Evolutionary conservation across 2,888 invertebrate species (phyloP).

Genomic region (Neria commutata): DNA sequence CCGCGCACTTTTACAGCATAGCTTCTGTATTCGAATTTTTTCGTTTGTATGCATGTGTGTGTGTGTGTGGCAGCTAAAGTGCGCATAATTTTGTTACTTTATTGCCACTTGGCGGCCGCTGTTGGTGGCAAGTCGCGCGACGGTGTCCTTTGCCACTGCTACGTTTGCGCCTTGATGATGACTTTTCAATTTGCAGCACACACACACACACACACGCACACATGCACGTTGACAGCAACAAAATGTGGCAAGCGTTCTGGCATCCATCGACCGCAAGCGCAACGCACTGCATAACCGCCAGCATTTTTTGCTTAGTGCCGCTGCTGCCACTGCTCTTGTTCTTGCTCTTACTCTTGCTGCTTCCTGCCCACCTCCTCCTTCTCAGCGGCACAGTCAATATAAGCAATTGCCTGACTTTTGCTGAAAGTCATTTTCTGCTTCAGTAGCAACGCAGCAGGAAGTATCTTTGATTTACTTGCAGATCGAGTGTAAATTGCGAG

Average conservation of each 20-base stretch:
- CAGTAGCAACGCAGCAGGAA: conserved; percentile 42
- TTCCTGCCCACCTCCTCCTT: too few relatives aligned
- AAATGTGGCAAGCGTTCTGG: conserved; percentile 5
- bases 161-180: conserved; percentile 33
- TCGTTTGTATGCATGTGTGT: not conserved
- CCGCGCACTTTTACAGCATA: too few relatives aligned
- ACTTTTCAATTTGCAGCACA: conserved; percentile 49
- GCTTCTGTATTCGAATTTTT: not conserved
- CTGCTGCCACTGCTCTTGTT: conserved; percentile 20
- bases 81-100: conserved; percentile 53
- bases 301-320: conserved; percentile 5
- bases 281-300: not conserved
- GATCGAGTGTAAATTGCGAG: too few relatives aligned
- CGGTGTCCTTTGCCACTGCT: not conserved
- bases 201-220: conserved; percentile 9
- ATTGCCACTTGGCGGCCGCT: conserved; percentile 52
- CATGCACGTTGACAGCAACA: conserved; percentile 33
- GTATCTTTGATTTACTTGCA: conserved; percentile 26
- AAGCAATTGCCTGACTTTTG: conserved; percentile 54
- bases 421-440: conserved; percentile 59
- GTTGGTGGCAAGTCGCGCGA: conserved; percentile 26
- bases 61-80: conserved; percentile 23
- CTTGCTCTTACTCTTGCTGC: too few relatives aligned
- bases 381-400: conserved; percentile 29
- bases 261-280: conserved; percentile 9